Conservation (phyloP, 2,113 vertebrate genomes). For the Seriola rivoliana region DNA sequence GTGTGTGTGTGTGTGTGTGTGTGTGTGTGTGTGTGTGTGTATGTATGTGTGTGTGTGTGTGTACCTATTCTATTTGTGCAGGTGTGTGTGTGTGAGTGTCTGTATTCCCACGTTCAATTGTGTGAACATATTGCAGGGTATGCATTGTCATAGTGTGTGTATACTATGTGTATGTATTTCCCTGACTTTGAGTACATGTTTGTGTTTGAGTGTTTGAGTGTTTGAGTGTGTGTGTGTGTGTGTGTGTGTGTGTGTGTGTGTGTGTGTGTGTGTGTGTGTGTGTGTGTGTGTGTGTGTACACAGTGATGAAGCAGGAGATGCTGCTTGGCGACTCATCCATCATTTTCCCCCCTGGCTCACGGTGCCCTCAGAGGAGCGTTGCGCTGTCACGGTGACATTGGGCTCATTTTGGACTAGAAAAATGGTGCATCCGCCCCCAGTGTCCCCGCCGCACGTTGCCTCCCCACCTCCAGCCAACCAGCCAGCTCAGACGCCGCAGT, state of each 20-base stretch:
- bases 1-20: conserved; percentile 30
- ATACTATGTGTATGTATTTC: conserved; percentile 18
- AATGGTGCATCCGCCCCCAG: conserved; percentile 67
- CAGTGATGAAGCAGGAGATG: conserved; percentile 69
- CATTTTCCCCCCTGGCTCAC: conserved; percentile 73
- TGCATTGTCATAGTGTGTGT: conserved; percentile 53
- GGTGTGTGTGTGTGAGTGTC: conserved; percentile 10
- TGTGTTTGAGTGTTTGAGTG: conserved; percentile 18
- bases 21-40: not conserved
- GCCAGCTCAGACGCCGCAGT: conserved; percentile 54
- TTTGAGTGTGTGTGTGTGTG: not conserved
- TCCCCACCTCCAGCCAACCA: conserved; percentile 31
- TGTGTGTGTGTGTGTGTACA: conserved; percentile 34
- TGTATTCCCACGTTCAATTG: conserved; percentile 21
- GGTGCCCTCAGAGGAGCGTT: conserved; percentile 70
- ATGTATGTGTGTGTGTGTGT: conserved; percentile 16
- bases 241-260: conserved; percentile 20
- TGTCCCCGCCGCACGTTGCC: not conserved
- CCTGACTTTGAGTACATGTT: conserved; percentile 27
- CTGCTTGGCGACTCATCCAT: conserved; percentile 80
- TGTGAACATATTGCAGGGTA: conserved; percentile 49
- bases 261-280: conserved; percentile 43
- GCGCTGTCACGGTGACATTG: conserved; percentile 78
- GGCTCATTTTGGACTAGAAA: conserved; percentile 79
- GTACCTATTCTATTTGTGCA: conserved; percentile 31